phyloP scores from a whole-genome alignment of 2,797 vertebrate genomes.

The Phoeniculus purpureus region DNA sequence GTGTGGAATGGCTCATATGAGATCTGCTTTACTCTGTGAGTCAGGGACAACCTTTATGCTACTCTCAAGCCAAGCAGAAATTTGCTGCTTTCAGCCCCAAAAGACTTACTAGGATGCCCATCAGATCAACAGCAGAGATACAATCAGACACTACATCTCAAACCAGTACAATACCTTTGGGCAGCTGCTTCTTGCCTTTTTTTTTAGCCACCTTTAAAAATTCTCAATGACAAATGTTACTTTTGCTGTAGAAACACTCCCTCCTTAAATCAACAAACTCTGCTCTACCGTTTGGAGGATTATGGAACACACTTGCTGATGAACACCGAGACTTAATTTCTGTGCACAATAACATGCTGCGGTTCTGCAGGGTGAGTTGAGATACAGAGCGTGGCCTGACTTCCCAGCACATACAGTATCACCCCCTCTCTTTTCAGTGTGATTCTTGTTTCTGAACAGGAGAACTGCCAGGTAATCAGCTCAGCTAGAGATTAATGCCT shows the following conservation, averaged over 20 bases:
- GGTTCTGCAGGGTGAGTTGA: not conserved
- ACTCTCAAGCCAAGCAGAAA: not conserved
- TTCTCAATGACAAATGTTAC: not conserved
- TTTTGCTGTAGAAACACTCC: not conserved
- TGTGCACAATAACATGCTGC: fast-evolving
- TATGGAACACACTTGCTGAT: not conserved
- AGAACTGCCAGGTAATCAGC: constrained; percentile 40
- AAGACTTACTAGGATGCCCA: not conserved
- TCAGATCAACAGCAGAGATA: not conserved
- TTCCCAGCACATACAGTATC: not conserved
- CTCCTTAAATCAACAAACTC: not conserved
- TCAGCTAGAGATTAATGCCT: constrained; percentile 10
- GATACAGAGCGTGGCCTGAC: not conserved
- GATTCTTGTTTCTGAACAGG: not conserved
- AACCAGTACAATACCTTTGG: not conserved
- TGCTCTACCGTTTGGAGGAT: not conserved
- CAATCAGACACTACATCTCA: not conserved
- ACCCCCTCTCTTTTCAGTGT: not conserved
- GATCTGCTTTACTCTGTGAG: not conserved
- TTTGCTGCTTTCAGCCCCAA: not conserved
- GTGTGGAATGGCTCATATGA: not conserved
- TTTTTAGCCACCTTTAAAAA: not conserved
- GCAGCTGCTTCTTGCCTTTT: not conserved
- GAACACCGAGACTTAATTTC: not conserved
- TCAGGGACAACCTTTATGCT: not conserved